Conservation (phyloP, 2,113 vertebrate species). For the Pygoscelis adeliae region DNA sequence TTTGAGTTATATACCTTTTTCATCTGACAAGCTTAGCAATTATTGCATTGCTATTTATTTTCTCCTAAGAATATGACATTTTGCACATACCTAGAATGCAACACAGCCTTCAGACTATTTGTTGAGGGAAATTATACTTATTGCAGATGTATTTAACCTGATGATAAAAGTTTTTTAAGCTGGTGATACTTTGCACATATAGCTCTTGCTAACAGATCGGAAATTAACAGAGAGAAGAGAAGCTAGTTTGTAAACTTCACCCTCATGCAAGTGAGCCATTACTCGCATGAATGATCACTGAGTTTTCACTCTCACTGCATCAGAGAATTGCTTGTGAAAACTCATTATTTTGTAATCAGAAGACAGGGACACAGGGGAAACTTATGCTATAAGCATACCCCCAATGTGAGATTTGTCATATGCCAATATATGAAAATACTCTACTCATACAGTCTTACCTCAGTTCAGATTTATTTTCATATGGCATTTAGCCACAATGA, state of each 20-base stretch:
- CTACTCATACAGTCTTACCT: neutral
- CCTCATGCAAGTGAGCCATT: neutral
- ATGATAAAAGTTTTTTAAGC: neutral
- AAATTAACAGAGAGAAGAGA: neutral
- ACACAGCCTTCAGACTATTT: neutral
- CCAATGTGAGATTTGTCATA: neutral
- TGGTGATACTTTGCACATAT: neutral
- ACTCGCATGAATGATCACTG: neutral
- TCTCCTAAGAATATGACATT: neutral
- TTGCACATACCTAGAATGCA: neutral
- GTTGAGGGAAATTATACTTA: neutral
- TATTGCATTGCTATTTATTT: conserved; percentile 13
- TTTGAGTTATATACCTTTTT: neutral
- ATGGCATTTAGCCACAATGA: neutral
- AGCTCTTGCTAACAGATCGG: neutral
- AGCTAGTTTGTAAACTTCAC: neutral
- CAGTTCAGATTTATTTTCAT: neutral
- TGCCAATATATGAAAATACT: neutral
- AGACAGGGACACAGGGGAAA: neutral
- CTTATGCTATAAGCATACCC: neutral
- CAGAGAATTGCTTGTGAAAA: conserved; percentile 1
- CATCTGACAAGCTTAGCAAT: neutral
- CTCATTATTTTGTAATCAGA: conserved; percentile 6
- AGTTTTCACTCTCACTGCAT: neutral
- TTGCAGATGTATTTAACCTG: neutral